Base-by-base conservation (phyloP, 2,113 vertebrate genomes). In the Tichodroma muraria region DNA sequence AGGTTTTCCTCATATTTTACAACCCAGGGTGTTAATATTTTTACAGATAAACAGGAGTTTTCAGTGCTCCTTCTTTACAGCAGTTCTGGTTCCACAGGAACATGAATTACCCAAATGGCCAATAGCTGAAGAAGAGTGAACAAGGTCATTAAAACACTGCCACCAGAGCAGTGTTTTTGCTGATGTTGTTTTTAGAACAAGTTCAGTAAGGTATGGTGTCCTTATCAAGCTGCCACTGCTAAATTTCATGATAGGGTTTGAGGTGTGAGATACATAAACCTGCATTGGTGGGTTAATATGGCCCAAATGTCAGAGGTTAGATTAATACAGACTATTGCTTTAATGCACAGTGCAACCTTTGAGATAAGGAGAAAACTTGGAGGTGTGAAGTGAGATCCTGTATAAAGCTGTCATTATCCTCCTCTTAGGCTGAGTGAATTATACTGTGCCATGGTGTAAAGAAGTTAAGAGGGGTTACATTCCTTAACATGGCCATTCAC, bases 261-360 rank as follows among this genome's bases (percentile, higher is more conserved):
- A 98, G 84, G 98, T 98, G 98, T 97, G 97, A 98, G 88, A 88
- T 98, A 98, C 97, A 98, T 98, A 98, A 98, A 97, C 97, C 98
- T 96, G 97, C 89, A 72, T 80, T 64, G 59, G 82, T 88, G 30
- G 78, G 75, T 95, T 97, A 96, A 61, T 94, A 42, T 37, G 93
- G 93, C 92, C 95, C 90, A 90, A 95, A 93, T 92, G 94, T 94
- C 92, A 97, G 95, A 96, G 93, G 95, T 95, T 80, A 97, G 92
- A 96, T 97, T 97, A 96, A 96, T 96, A 96, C 85, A 93, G 79
- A 96, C 95, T 97, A 91, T 96, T 96, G 92, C 97, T 95, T 95
- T 97, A 98, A 97, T 97, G 95, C 28, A 10, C 53, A 24, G 85
- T 93, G 81, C 93, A 97, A 95, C 97, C 97, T 97, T 85, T 85